Conservation (phyloP, 2,888 invertebrate species). For the Luperina nickerlii region DNA sequence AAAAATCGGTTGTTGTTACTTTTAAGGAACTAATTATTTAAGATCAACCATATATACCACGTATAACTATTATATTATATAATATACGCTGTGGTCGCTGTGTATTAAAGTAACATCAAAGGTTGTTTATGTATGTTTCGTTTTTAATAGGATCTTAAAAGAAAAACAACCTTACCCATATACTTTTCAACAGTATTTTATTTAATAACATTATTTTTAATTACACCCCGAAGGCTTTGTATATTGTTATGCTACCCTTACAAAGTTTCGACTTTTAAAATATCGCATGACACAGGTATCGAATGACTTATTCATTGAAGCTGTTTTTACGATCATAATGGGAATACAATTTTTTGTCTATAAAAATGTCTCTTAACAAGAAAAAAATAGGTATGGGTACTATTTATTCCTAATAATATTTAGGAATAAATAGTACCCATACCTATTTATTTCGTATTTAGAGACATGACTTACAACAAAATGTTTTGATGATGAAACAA, state of each 20-base stretch:
- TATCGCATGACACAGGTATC: constrained; percentile 11
- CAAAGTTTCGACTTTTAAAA: constrained; percentile 4
- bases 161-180: background rate
- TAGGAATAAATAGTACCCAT: too few species aligned
- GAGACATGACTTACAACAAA: background rate
- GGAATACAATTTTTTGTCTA: background rate
- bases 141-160: background rate
- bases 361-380: background rate
- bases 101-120: too few species aligned
- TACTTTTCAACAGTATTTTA: background rate
- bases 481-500: constrained; percentile 1
- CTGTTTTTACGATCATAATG: background rate
- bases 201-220: background rate
- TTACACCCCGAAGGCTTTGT: background rate
- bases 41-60: background rate
- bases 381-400: background rate
- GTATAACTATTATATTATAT: too few species aligned
- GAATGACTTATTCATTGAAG: constrained; percentile 20
- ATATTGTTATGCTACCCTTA: background rate
- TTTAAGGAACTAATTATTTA: background rate
- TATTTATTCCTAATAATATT: background rate
- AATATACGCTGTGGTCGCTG: too few species aligned
- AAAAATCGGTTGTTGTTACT: background rate
- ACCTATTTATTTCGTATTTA: too few species aligned
- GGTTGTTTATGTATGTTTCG: background rate